These are phyloP conservation scores for Acrossocheilus fasciatus DNA, from an alignment of 2,797 vertebrate genomes.

Conservation along the genomic window DNA sequence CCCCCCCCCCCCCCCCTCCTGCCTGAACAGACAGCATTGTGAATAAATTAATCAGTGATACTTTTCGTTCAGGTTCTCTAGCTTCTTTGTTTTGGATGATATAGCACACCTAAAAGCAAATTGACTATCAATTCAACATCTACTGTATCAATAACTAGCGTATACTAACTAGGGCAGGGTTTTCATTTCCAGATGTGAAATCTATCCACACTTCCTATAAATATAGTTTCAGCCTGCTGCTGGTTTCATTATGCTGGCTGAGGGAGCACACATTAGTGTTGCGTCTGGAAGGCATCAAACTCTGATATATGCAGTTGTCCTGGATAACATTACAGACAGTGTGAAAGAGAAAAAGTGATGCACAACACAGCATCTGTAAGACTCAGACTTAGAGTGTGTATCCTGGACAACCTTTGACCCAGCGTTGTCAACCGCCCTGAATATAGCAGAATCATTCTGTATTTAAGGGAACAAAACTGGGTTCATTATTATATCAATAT, in stretches of 20 bases:
- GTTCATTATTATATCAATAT: not conserved
- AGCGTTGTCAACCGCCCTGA: not conserved
- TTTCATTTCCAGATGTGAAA: conserved; percentile 48
- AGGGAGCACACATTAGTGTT: conserved; percentile 39
- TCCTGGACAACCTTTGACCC: conserved; percentile 31
- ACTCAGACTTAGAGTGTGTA: not conserved
- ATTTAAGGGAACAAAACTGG: not conserved
- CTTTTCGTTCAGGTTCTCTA: not conserved
- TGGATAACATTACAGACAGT: conserved; percentile 48
- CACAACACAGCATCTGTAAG: conserved; percentile 40
- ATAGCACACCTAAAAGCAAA: conserved; percentile 1
- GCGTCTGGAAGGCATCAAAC: conserved; percentile 49
- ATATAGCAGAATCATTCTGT: conserved; percentile 2
- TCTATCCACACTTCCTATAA: conserved; percentile 18
- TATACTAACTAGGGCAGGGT: conserved; percentile 3
- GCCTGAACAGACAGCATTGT: not conserved
- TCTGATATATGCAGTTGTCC: conserved; percentile 47
- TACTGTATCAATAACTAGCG: conserved; percentile 9
- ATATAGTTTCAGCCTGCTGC: conserved; percentile 32
- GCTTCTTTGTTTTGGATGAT: not conserved
- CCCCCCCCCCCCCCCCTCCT: not conserved
- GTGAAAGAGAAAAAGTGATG: conserved; percentile 47
- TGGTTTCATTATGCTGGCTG: conserved; percentile 30
- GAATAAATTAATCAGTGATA: not conserved
- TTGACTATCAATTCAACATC: not conserved